Base-by-base conservation (phyloP, 2,113 vertebrate species). In the Pedionomus torquatus region DNA sequence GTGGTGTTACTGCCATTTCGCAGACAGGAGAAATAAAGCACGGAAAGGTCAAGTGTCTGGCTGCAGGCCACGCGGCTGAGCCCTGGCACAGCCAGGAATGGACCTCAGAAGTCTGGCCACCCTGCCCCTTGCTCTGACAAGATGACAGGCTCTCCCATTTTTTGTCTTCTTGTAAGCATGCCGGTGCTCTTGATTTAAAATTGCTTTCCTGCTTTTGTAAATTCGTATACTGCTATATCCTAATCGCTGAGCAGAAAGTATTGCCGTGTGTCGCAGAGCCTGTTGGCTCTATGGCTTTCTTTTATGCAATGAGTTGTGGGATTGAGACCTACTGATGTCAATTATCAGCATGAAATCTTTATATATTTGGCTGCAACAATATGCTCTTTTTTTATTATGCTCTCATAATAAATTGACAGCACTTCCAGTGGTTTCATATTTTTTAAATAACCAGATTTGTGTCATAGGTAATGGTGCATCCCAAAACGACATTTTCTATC, bases 41-140 rank as follows among this genome's bases (percentile, higher is more conserved):
- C 0, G 0, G 70, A 97, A 97, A 97, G 96, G 97, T 97, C 95
- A 97, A 89, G 72, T 44, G 70, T 51, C 89, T 89, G 91, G 48
- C 95, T 91, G 78, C 74, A 57, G 87, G 93, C 85, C 72, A 64
- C 1, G 0, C 0, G 10, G 65, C 75, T 55, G 39, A 31, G 14
- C 30, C 8, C 24, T 3, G 31, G 31, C 75, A 35, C 8, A 8
- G 78, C 30, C 3, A 0, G 17, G 41, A 76, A 80, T n/a, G 55
- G 83, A 74, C 61, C 65, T 69, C 44, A 19, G n/a, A 18, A 23
- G 43, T 0, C 37, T 0, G 28, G 46, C 51, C 23, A 30, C 30
- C 35, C 65, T 58, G 51, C 41, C 77, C 58, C 77, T 83, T n/a
- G 54, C 44, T 82, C 80, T 63, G 84, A 90, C 80, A 70, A 66